Base-by-base conservation (phyloP, 2,113 vertebrate genomes). In the Beaufortia kweichowensis region DNA sequence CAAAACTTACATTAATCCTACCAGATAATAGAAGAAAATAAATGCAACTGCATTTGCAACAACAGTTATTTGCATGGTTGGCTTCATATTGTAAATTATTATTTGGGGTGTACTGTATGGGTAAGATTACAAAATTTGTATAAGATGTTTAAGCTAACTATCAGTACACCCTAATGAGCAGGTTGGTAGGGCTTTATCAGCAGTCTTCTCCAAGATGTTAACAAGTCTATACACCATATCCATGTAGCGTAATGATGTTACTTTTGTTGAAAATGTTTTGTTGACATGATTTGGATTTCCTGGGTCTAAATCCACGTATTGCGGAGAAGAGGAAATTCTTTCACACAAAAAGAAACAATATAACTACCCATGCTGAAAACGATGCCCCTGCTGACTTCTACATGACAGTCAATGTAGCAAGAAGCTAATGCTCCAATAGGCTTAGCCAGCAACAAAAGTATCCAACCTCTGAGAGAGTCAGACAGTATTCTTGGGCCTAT, bases 391-490 rank as follows among this genome's bases (percentile, higher is more conserved):
- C 90, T 91, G 90, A 86, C 83, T 91, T 91, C 88, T 86, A 85
- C 83, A 86, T 91, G 87, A 76, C 74, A 88, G 85, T 84, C 85
- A 84, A 88, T 88, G 89, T 87, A 83, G 85, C 87, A 85, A 86
- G 86, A 69, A 88, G 83, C 82, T 90, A 91, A 92, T 87, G 82
- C 86, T 88, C 80, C 85, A 86, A 77, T 81, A 79, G 87, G 87
- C 87, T 92, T 91, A 90, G 84, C 85, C 68, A 60, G 85, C 70
- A 86, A 89, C 90, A 91, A 90, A 92, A 89, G 90, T 89, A 88
- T 85, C 87, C 85, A 84, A 86, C 82, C 83, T 81, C 24, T 82
- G 76, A 84, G 83, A 84, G 82, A 83, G 83, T 69, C 86, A 88
- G 87, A 91, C 88, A 85, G 86, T 85, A 82, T 81, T 79, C 56